Evolutionary conservation across 2,888 invertebrate species (phyloP).

Genomic region (Oxystoma pomonae): DNA sequence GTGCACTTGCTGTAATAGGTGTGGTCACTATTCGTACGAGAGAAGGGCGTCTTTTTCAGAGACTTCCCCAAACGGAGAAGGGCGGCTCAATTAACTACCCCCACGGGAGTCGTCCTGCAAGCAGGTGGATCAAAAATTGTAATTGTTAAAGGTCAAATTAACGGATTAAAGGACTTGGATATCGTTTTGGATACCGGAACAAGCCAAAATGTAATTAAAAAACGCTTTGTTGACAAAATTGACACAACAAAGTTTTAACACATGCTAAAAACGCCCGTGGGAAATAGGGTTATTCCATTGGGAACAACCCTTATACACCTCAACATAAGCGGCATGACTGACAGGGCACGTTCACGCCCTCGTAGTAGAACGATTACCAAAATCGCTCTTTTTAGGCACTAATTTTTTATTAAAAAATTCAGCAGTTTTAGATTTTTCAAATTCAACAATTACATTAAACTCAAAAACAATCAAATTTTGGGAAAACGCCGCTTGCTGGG

Average conservation of each 20-base stretch:
- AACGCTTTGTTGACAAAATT: background rate
- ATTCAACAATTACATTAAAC: background rate
- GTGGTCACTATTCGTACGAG: background rate
- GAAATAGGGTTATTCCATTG: background rate
- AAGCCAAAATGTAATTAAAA: background rate
- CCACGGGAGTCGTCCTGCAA: slow-evolving; percentile 1
- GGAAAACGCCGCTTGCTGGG: background rate
- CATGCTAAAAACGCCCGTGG: background rate
- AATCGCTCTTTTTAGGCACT: background rate
- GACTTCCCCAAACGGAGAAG: background rate
- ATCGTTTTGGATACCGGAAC: background rate
- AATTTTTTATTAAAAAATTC: background rate
- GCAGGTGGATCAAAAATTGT: background rate
- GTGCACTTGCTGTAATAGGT: background rate
- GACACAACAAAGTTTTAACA: background rate
- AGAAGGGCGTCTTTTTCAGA: too few species aligned
- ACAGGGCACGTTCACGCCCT: background rate
- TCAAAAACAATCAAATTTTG: background rate
- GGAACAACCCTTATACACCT: background rate
- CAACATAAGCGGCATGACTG: background rate
- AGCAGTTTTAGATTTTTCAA: background rate
- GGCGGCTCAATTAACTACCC: background rate
- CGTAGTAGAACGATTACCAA: background rate
- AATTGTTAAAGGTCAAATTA: background rate
- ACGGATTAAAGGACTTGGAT: background rate